These are phyloP conservation scores for Coreius guichenoti DNA, from an alignment of 2,797 vertebrate genomes.

Conservation along the genomic window DNA sequence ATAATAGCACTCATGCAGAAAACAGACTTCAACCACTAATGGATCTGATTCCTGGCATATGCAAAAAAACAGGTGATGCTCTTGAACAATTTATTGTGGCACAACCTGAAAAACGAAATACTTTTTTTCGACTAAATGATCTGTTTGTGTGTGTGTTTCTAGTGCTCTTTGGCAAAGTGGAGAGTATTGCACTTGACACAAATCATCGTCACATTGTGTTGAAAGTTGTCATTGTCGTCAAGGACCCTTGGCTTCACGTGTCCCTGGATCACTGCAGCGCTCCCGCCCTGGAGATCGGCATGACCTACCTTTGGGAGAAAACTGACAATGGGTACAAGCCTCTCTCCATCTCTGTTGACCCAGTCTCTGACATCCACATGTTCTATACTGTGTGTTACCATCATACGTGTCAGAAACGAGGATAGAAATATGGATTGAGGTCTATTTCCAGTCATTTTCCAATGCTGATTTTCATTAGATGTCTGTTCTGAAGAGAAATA, in stretches of 20 bases:
- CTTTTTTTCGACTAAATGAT: neutral
- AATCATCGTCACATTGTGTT: neutral
- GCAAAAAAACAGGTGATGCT: conserved; percentile 35
- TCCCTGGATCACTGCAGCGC: conserved; percentile 21
- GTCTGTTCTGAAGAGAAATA: neutral
- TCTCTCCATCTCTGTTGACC: conserved; percentile 14
- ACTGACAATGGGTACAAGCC: neutral
- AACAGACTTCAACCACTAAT: conserved; percentile 7
- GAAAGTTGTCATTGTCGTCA: neutral
- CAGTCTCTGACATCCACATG: neutral
- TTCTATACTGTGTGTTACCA: conserved; percentile 5
- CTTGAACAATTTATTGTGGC: neutral
- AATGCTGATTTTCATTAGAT: neutral
- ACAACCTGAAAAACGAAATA: neutral
- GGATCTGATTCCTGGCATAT: conserved; percentile 25
- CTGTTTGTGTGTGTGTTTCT: conserved; percentile 37
- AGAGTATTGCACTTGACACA: conserved; percentile 25
- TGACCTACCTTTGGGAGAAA: conserved; percentile 51
- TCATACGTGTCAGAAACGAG: neutral
- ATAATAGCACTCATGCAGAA: neutral
- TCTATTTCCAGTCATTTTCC: neutral
- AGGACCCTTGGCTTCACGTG: neutral
- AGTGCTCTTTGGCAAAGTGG: conserved; percentile 52
- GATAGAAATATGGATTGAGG: neutral
- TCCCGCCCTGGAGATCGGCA: conserved; percentile 14